Evolutionary conservation across 2,888 invertebrate genomes (phyloP).

Genomic region (Gortyna flavago): DNA sequence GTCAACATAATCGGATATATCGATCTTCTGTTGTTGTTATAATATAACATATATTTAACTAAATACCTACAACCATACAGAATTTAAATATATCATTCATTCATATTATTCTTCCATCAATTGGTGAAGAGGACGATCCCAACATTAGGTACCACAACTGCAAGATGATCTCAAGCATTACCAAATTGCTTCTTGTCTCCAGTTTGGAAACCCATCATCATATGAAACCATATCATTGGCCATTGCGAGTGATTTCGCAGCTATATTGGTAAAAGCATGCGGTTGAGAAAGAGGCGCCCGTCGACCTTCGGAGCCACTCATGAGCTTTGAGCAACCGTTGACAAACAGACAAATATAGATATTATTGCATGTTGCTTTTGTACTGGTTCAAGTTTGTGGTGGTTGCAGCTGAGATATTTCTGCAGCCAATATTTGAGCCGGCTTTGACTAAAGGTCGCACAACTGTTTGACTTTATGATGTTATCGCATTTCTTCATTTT

Average conservation of each 20-base stretch:
- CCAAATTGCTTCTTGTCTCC: constrained; percentile 17
- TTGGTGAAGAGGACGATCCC: not conserved
- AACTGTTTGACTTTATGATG: not conserved
- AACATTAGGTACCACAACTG: not conserved
- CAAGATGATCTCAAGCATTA: constrained; percentile 16
- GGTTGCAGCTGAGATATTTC: constrained; percentile 1
- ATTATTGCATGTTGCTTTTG: constrained; percentile 52
- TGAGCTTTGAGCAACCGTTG: constrained; percentile 59
- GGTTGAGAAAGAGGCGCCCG: constrained; percentile 56
- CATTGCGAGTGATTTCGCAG: constrained; percentile 49
- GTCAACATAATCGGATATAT: too few relatives aligned
- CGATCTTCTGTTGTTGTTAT: too few relatives aligned
- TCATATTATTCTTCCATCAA: not conserved
- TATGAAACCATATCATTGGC: constrained; percentile 25
- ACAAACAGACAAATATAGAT: constrained; percentile 54
- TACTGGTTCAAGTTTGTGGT: constrained; percentile 5
- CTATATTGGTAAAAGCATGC: constrained; percentile 53
- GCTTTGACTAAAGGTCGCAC: not conserved
- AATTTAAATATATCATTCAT: not conserved
- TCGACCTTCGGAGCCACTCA: constrained; percentile 56
- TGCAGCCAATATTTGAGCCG: not conserved
- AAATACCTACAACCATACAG: not conserved
- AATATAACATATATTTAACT: not conserved
- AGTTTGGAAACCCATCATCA: constrained; percentile 44
- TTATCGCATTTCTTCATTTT: not conserved